Conservation (phyloP, 2,113 vertebrate genomes). For the Oceanites oceanicus region DNA sequence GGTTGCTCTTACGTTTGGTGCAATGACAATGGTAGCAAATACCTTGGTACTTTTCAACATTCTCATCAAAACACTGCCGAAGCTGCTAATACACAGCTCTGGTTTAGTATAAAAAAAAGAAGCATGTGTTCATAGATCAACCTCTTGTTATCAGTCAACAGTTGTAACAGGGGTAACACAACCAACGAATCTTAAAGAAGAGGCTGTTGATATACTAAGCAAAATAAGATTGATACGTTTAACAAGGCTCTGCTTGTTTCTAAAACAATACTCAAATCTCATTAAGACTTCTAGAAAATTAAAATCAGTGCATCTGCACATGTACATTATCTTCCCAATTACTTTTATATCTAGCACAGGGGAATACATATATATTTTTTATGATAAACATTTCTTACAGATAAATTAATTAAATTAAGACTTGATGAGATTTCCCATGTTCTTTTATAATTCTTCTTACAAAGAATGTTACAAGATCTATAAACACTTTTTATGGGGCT, state of each 20-base stretch:
- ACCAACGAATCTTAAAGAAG: constrained; percentile 63
- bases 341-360: constrained; percentile 74
- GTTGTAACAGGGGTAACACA: constrained; percentile 60
- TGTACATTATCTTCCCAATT: constrained; percentile 70
- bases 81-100: constrained; percentile 28
- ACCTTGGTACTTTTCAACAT: constrained; percentile 39
- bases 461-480: constrained; percentile 77
- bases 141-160: constrained; percentile 58
- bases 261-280: constrained; percentile 74
- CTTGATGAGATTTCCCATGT: constrained; percentile 76
- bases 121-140: constrained; percentile 34
- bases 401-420: constrained; percentile 88
- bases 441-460: constrained; percentile 76
- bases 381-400: constrained; percentile 85
- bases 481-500: constrained; percentile 73
- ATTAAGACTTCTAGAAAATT: constrained; percentile 79
- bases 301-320: constrained; percentile 74
- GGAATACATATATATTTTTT: constrained; percentile 82
- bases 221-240: constrained; percentile 60
- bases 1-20: constrained; percentile 46
- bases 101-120: constrained; percentile 24
- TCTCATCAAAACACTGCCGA: constrained; percentile 46
- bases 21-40: constrained; percentile 60
- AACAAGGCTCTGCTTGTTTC: constrained; percentile 68
- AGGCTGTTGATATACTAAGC: constrained; percentile 65